Conservation (phyloP, 2,888 invertebrate genomes). For the Hirtodrosophila cameraria region DNA sequence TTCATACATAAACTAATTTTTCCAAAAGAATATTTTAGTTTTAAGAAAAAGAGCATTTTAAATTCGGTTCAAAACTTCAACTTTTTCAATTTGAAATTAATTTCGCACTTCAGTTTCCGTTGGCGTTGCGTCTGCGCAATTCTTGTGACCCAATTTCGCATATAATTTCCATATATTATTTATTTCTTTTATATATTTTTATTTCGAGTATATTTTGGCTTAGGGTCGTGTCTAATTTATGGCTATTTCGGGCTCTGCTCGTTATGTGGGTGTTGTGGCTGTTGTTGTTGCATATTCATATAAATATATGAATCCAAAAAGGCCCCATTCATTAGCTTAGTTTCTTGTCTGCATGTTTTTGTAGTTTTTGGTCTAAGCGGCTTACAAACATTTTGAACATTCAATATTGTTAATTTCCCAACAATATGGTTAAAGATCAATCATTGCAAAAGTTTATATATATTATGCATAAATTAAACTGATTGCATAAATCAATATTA, state of each 20-base stretch:
- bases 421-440: conserved; percentile 34
- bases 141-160: conserved; percentile 66
- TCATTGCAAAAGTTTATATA: conserved; percentile 2
- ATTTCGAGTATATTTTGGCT: conserved; percentile 3
- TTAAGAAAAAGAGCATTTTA: no score
- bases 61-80: background rate
- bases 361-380: conserved; percentile 33
- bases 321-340: conserved; percentile 43
- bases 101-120: conserved; percentile 23
- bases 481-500: conserved; percentile 43
- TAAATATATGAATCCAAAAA: conserved; percentile 21
- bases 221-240: conserved; percentile 49
- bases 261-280: conserved; percentile 48
- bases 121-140: conserved; percentile 61
- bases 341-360: conserved; percentile 32
- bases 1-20: no score
- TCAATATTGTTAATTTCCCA: conserved; percentile 19
- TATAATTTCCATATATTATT: conserved; percentile 43
- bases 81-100: background rate
- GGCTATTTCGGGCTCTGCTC: conserved; percentile 13
- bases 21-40: no score
- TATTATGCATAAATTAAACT: conserved; percentile 5
- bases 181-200: conserved; percentile 22
- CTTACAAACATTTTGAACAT: conserved; percentile 51
- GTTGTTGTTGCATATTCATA: conserved; percentile 25